A percentile compares a stretch with the other conserved stretches of the same genome.
phyloP scores from a whole-genome alignment of 2,113 vertebrate species.

The Melanotaenia duboulayi region DNA sequence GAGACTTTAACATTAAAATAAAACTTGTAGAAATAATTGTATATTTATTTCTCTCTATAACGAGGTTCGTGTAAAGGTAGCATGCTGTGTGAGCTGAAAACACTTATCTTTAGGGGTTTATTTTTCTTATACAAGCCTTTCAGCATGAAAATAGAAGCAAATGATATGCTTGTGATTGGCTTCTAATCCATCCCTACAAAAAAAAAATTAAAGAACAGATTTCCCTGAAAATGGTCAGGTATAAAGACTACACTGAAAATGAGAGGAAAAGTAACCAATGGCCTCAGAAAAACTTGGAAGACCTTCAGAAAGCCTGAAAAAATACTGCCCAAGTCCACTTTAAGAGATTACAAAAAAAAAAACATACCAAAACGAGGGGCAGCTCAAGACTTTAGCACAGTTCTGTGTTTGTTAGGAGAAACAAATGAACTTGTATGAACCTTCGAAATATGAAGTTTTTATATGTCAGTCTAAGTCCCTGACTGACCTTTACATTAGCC shows the following conservation, averaged over 20 bases:
- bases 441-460: slow-evolving; percentile 45
- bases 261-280: background rate
- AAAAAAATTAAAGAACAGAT: background rate
- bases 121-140: too few relatives aligned
- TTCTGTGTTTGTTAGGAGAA: slow-evolving; percentile 1
- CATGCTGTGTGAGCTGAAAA: background rate
- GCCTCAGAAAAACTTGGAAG: too few relatives aligned
- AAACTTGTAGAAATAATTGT: background rate
- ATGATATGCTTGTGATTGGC: too few relatives aligned
- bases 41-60: background rate
- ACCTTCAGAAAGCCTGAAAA: too few relatives aligned
- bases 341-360: background rate
- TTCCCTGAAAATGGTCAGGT: too few relatives aligned
- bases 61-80: background rate
- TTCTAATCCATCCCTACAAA: background rate
- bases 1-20: background rate
- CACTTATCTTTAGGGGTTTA: background rate
- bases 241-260: background rate
- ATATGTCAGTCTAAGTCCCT: slow-evolving; percentile 37
- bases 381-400: background rate
- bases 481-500: slow-evolving; percentile 47
- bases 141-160: too few relatives aligned
- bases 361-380: background rate
- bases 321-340: too few relatives aligned
- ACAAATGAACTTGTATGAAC: slow-evolving; percentile 29